phyloP scores from a whole-genome alignment of 1,140 invertebrate genomes.

The Sipha flava region DNA sequence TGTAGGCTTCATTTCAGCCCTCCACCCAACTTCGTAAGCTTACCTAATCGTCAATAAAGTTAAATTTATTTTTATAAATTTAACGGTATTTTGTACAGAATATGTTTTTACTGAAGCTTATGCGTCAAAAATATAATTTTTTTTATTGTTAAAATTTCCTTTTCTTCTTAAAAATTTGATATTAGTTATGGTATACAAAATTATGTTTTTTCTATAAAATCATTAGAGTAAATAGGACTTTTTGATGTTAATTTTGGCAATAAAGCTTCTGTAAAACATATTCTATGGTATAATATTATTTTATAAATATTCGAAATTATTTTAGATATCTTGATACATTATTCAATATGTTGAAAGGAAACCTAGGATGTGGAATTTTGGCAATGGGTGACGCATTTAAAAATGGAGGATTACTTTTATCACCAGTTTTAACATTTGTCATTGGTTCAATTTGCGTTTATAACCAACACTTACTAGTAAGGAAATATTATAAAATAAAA shows the following conservation, averaged over 20 bases:
- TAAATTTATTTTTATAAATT: too few relatives aligned
- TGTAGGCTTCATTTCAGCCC: background rate
- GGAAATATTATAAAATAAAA: background rate
- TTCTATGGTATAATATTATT: background rate
- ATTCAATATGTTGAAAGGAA: conserved; percentile 77
- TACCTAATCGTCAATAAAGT: too few relatives aligned
- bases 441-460: conserved; percentile 74
- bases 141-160: too few relatives aligned
- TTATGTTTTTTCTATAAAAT: too few relatives aligned
- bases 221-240: too few relatives aligned
- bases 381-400: conserved; percentile 86
- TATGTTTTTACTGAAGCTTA: background rate
- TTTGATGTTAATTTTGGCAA: too few relatives aligned
- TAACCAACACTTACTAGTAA: conserved; percentile 72
- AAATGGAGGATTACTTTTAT: conserved; percentile 73
- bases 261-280: too few relatives aligned
- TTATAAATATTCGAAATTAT: too few relatives aligned
- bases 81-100: background rate
- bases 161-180: too few relatives aligned
- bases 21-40: background rate
- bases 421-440: conserved; percentile 61
- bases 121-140: background rate
- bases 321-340: conserved; percentile 71
- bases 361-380: conserved; percentile 81
- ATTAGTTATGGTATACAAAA: too few relatives aligned